phyloP scores from a whole-genome alignment of 2,888 invertebrate species.

The Yponomeuta sedellus region DNA sequence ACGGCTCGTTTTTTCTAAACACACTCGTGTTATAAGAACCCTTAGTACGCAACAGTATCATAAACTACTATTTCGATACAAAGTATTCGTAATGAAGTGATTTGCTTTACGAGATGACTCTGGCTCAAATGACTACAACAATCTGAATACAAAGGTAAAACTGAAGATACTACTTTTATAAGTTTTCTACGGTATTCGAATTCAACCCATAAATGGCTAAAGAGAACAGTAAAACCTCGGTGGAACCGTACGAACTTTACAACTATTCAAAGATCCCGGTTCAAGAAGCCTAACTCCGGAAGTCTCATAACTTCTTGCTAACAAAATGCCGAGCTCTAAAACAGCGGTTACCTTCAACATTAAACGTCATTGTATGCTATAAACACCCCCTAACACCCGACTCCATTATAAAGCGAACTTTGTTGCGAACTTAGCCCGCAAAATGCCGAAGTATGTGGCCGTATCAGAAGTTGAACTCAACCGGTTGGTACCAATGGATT shows the following conservation, averaged over 20 bases:
- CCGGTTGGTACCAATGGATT: neutral
- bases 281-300: neutral
- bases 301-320: neutral
- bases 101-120: no score
- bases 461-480: neutral
- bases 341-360: neutral
- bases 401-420: conserved; percentile 3
- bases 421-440: conserved; percentile 7
- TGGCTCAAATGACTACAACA: neutral
- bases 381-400: neutral
- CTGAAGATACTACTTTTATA: no score
- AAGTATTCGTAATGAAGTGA: no score
- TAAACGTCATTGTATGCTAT: conserved; percentile 10
- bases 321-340: conserved; percentile 5
- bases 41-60: no score
- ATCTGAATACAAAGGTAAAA: neutral
- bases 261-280: neutral
- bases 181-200: no score
- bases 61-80: no score
- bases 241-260: neutral
- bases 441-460: conserved; percentile 6
- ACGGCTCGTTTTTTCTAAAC: no score
- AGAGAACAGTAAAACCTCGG: neutral
- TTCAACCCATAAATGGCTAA: neutral
- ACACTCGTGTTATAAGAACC: no score